Conservation (phyloP, 2,797 vertebrate species). For the Gallinago nigripennis region DNA sequence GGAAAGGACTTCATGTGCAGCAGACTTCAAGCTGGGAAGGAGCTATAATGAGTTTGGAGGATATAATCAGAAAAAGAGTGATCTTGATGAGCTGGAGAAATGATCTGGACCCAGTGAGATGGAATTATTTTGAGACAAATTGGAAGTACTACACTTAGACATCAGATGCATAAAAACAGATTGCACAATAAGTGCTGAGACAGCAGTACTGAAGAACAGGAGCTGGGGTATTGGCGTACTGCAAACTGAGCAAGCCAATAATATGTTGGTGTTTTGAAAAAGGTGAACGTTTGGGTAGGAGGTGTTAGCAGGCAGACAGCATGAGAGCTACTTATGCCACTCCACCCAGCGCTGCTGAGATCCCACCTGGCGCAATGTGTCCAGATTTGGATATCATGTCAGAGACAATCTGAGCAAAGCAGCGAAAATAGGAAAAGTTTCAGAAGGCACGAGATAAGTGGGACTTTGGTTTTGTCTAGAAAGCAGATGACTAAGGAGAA, state of each 20-base stretch:
- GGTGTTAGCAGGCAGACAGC: slow-evolving; percentile 46
- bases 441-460: not conserved
- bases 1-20: slow-evolving; percentile 19
- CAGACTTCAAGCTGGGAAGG: slow-evolving; percentile 28
- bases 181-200: slow-evolving; percentile 45
- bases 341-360: slow-evolving; percentile 7
- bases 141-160: not conserved
- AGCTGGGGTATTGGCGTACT: not conserved
- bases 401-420: slow-evolving; percentile 46
- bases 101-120: not conserved
- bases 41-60: slow-evolving; percentile 32
- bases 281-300: slow-evolving; percentile 52
- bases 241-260: slow-evolving; percentile 51
- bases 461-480: slow-evolving; percentile 20
- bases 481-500: slow-evolving; percentile 7
- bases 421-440: slow-evolving; percentile 15
- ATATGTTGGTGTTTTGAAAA: slow-evolving; percentile 47
- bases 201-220: not conserved
- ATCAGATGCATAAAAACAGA: slow-evolving; percentile 21
- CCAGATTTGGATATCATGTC: slow-evolving; percentile 31
- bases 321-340: slow-evolving; percentile 28
- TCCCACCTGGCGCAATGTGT: slow-evolving; percentile 43
- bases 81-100: slow-evolving; percentile 17
- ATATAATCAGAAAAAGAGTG: slow-evolving; percentile 9
- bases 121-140: slow-evolving; percentile 20